These are phyloP conservation scores for Augiades crinisus DNA, from an alignment of 2,888 invertebrate species.

Conservation along the genomic window DNA sequence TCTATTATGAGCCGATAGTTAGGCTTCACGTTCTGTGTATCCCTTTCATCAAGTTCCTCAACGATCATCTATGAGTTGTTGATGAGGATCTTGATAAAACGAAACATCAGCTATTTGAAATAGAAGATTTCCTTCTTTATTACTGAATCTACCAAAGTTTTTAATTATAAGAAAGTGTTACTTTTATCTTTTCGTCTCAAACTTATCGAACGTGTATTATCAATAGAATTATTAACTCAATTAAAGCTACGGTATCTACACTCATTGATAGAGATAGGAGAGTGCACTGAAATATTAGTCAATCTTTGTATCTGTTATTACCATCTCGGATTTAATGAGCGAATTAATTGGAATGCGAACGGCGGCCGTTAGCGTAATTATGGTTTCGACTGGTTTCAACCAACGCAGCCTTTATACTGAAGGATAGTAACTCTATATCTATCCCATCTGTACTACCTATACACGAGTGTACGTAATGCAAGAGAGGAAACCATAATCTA, in stretches of 20 bases:
- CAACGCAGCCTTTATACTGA: conserved; percentile 1
- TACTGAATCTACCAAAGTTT: not conserved
- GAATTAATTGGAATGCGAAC: conserved; percentile 68
- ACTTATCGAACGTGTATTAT: not conserved
- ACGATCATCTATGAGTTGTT: no score
- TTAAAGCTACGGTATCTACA: conserved; percentile 8
- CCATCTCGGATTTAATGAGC: conserved; percentile 66
- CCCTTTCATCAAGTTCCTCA: no score
- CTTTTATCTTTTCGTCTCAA: no score
- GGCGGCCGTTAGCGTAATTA: conserved; percentile 42
- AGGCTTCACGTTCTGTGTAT: no score
- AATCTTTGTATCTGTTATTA: conserved; percentile 51
- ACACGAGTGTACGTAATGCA: not conserved
- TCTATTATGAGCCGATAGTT: no score
- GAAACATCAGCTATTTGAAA: no score
- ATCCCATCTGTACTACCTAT: not conserved
- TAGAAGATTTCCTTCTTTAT: no score
- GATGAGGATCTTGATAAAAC: no score
- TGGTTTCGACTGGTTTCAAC: conserved; percentile 42
- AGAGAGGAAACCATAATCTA: no score
- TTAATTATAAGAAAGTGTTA: no score
- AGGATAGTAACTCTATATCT: not conserved
- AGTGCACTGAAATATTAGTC: conserved; percentile 37
- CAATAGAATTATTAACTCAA: conserved; percentile 11
- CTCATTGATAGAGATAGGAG: conserved; percentile 13